Conservation (phyloP, 2,888 invertebrate species). For the Yponomeuta evonymella region DNA sequence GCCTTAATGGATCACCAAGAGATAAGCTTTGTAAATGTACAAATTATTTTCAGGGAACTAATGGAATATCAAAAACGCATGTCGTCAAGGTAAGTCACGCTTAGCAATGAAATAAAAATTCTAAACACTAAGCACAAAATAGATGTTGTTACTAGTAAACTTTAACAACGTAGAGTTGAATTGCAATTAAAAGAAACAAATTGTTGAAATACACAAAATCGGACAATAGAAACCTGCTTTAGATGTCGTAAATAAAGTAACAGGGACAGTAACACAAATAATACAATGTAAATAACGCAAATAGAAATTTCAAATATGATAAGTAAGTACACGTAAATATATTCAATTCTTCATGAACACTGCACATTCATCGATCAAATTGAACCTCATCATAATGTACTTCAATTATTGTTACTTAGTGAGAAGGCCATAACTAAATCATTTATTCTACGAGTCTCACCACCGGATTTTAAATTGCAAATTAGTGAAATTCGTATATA, state of each 20-base stretch:
- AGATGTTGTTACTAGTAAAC: not conserved
- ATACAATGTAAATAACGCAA: constrained; percentile 18
- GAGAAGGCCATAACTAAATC: not conserved
- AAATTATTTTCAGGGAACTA: constrained; percentile 60
- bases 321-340: not conserved
- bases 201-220: constrained; percentile 16
- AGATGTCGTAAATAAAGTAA: constrained; percentile 31
- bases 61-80: constrained; percentile 59
- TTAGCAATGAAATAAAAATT: constrained; percentile 27
- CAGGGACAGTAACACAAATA: constrained; percentile 49
- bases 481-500: too few relatives aligned
- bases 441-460: too few relatives aligned
- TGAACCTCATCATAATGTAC: not conserved
- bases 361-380: not conserved
- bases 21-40: constrained; percentile 12
- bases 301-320: constrained; percentile 23
- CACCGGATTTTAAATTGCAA: too few relatives aligned
- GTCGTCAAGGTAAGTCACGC: constrained; percentile 66
- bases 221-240: constrained; percentile 28
- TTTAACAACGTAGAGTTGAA: not conserved
- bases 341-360: not conserved
- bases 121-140: constrained; percentile 17
- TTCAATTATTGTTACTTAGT: not conserved
- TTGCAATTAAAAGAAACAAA: not conserved
- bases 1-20: not conserved